Conservation (phyloP, 53 echinoderm and acorn worm species). For the Temnopleurus reevesii region DNA sequence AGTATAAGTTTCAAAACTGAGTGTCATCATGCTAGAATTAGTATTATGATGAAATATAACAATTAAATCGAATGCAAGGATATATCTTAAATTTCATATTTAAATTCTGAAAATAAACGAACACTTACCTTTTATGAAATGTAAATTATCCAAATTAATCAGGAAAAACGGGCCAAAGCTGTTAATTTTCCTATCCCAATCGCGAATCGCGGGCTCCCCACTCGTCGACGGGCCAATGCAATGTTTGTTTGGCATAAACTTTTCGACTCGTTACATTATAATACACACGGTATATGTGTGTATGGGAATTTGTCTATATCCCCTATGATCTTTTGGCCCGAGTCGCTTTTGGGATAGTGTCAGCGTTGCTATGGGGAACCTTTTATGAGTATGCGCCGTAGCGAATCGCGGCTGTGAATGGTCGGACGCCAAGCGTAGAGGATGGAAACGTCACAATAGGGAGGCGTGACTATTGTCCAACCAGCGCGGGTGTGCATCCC, state of each 20-base stretch:
- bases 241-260: constrained; percentile 35
- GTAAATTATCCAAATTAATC: background rate
- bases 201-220: background rate
- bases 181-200: constrained; percentile 10
- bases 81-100: background rate
- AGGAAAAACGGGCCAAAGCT: background rate
- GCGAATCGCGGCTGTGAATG: constrained; percentile 47
- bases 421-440: background rate
- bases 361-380: constrained; percentile 49
- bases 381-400: constrained; percentile 47
- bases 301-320: background rate
- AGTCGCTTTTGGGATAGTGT: constrained; percentile 17
- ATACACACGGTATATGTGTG: background rate
- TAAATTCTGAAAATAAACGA: background rate
- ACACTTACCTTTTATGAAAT: background rate
- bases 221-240: background rate
- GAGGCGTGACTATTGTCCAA: constrained; percentile 3
- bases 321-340: background rate
- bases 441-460: constrained; percentile 22
- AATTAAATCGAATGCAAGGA: background rate
- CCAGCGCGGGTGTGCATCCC: no score
- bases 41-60: no score
- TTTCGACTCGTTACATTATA: constrained; percentile 40
- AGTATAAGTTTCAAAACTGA: no score
- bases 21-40: no score